Percentiles rank a stretch among this genome's conserved stretches.
Evolutionary conservation across 2,888 invertebrate species (phyloP).

Genomic region (Stomorhina lunata): DNA sequence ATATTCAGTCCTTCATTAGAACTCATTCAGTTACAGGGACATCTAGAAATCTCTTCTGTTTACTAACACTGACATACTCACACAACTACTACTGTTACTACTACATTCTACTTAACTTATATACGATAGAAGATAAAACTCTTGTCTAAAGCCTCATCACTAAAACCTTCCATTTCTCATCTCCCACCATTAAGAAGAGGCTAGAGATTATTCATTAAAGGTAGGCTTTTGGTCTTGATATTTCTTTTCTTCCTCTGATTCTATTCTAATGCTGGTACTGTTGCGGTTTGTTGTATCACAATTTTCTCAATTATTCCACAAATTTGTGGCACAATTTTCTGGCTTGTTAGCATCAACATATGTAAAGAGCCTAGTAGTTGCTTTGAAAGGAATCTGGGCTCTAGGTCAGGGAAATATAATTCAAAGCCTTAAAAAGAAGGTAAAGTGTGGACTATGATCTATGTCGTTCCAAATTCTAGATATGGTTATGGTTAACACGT

Average conservation of each 20-base stretch:
- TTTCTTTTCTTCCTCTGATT: not conserved
- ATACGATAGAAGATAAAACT: not conserved
- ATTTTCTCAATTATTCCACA: slow-evolving; percentile 49
- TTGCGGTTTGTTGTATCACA: not conserved
- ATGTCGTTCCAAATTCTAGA: too few species aligned
- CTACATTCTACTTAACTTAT: not conserved
- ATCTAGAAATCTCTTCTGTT: slow-evolving; percentile 15
- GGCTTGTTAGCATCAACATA: slow-evolving; percentile 1
- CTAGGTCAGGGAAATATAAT: too few species aligned
- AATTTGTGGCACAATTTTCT: slow-evolving; percentile 45
- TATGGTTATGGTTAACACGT: too few species aligned
- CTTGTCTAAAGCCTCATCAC: not conserved
- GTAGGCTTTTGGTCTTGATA: slow-evolving; percentile 46
- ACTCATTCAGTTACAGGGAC: slow-evolving; percentile 44
- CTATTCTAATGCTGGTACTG: not conserved
- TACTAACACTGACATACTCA: too few species aligned
- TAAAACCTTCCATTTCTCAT: not conserved
- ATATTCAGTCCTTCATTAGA: slow-evolving; percentile 39
- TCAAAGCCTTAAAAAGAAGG: too few species aligned
- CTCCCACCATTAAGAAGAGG: not conserved
- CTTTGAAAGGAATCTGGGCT: too few species aligned
- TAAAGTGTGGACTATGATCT: too few species aligned
- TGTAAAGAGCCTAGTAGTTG: too few species aligned
- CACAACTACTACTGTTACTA: not conserved
- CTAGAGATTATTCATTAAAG: slow-evolving; percentile 39